Conservation (phyloP, 2,888 invertebrate species). For the Epirrhoe tristata region DNA sequence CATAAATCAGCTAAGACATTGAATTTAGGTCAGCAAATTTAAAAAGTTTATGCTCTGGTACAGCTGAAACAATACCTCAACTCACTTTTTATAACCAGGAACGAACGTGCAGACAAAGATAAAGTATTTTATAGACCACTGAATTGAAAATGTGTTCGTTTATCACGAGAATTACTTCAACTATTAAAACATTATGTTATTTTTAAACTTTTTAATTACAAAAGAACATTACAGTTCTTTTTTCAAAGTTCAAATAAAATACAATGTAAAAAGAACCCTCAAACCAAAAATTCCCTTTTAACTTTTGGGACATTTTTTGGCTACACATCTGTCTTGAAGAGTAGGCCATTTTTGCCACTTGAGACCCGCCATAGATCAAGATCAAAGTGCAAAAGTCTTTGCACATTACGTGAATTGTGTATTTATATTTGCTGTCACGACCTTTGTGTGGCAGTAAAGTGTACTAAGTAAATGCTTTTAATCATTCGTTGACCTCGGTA, state of each 20-base stretch:
- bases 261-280: constrained; percentile 3
- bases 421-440: constrained; percentile 15
- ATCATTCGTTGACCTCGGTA: too few species aligned
- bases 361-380: constrained; percentile 67
- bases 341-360: constrained; percentile 30
- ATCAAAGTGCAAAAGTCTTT: constrained; percentile 75
- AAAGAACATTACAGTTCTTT: neutral
- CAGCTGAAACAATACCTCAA: constrained; percentile 32
- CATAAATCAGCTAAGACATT: constrained; percentile 32
- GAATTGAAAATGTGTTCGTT: constrained; percentile 15
- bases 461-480: too few species aligned
- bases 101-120: constrained; percentile 30
- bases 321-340: constrained; percentile 27
- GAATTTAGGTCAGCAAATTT: constrained; percentile 35
- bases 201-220: too few species aligned
- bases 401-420: constrained; percentile 58
- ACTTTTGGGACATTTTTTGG: constrained; percentile 22
- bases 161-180: constrained; percentile 23
- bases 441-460: neutral
- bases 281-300: constrained; percentile 4
- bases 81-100: constrained; percentile 41
- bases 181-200: too few species aligned
- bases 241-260: neutral
- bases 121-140: constrained; percentile 29
- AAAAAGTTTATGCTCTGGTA: constrained; percentile 33